Evolutionary conservation across 2,888 invertebrate genomes (phyloP), one percentile per base, ranked within the genome.

Genomic region (Lomographa bimaculata): DNA sequence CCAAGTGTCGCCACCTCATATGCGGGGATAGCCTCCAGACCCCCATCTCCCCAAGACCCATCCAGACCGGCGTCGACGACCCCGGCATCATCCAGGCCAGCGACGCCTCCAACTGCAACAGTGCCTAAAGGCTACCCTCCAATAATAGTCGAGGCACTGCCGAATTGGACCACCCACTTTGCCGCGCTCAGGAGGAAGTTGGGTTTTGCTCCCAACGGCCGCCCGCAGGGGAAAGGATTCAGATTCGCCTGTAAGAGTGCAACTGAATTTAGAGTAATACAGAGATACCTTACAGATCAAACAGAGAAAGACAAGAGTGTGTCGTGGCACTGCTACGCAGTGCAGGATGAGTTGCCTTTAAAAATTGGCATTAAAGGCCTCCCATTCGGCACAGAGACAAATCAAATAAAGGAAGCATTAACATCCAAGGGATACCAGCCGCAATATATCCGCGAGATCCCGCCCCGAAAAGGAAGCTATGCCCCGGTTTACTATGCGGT

Each of bases 321-420:
- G 2, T n/a, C 7, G 0, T 59, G 56, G 52, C 54, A 37, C 34
- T 46, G 41, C 2, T 57, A 53, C 28, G 29, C 50, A 3, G 45
- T 45, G 2, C 33, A 40, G 0, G 24, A 27, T 0, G 55, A 54
- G 4, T 27, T 8, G 4, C 30, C 30, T 3, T n/a, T 32, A 0
- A 57, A 56, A 12, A 51, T 50, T 0, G 42, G 39, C 6, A n/a
- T 55, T 1, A 7, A 53, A 4, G 50, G 57, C 1, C 50, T 57
- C 0, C 58, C 55, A 0, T 39, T 10, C 0, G 52, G 54, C 18
- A 56, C 58, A 0, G 8, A 8, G 1, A 29, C 41, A 0, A 17
- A 17, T 0, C 43, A 28, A 0, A 38, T 50, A 0, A n/a, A 10
- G 7, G 35, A 20, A 2, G 53, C 41, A 0, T 10, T 41, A 0